These are phyloP conservation scores for Drosophila differens DNA, from an alignment of 2,888 invertebrate genomes.

Conservation along the genomic window DNA sequence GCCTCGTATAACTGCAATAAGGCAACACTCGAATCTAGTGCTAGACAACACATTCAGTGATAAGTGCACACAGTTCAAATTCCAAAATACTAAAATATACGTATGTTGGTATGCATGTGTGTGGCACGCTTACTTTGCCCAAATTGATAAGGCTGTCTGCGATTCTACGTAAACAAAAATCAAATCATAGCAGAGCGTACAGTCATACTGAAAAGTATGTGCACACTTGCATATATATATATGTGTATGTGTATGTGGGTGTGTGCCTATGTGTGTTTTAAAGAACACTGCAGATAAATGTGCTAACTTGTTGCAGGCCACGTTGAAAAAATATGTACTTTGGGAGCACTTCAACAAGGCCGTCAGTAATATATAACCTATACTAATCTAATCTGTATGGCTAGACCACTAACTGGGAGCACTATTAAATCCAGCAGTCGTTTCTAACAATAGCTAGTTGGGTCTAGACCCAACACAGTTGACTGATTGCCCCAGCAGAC, in stretches of 20 bases:
- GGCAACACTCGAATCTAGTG: constrained; percentile 11
- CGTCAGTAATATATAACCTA: constrained; percentile 20
- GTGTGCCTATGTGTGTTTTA: not conserved
- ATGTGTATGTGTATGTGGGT: not conserved
- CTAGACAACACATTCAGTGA: constrained; percentile 47
- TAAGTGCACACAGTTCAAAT: constrained; percentile 50
- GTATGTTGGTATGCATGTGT: not conserved
- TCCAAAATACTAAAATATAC: constrained; percentile 33
- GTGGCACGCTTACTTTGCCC: constrained; percentile 52
- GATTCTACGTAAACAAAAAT: constrained; percentile 25
- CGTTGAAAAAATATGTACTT: constrained; percentile 32
- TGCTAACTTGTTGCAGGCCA: constrained; percentile 28
- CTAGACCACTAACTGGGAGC: constrained; percentile 59
- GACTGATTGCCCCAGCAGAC: constrained; percentile 23
- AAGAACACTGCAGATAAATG: constrained; percentile 9
- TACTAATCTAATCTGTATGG: constrained; percentile 57
- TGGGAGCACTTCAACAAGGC: constrained; percentile 42
- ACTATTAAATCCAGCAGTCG: constrained; percentile 28
- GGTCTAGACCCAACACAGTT: constrained; percentile 54
- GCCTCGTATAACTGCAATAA: not conserved
- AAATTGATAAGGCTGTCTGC: constrained; percentile 44
- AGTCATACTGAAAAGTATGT: not conserved
- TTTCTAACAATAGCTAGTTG: constrained; percentile 15
- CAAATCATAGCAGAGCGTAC: constrained; percentile 25
- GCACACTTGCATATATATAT: not conserved